Evolutionary conservation across 2,888 invertebrate species (phyloP).

Genomic region (Onchidella celtica): DNA sequence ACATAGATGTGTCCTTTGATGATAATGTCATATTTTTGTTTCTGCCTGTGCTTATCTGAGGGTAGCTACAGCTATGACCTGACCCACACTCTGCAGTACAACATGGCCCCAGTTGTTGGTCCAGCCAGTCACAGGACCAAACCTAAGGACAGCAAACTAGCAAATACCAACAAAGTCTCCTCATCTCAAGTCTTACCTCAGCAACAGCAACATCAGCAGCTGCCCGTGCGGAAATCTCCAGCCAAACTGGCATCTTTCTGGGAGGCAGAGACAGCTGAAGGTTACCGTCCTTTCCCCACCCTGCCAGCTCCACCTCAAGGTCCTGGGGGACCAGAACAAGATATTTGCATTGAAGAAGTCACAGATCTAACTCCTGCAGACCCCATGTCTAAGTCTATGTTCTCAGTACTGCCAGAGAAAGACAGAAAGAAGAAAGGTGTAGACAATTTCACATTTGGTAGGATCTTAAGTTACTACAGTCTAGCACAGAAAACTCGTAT

Average conservation of each 20-base stretch:
- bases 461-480: too few relatives aligned
- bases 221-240: background rate
- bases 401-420: too few relatives aligned
- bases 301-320: background rate
- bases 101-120: slow-evolving; percentile 84
- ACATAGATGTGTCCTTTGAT: too few relatives aligned
- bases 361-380: too few relatives aligned
- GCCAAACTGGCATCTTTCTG: slow-evolving; percentile 12
- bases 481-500: too few relatives aligned
- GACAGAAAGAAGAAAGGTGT: too few relatives aligned
- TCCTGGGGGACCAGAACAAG: background rate
- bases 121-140: background rate
- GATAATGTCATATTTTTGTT: too few relatives aligned
- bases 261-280: background rate
- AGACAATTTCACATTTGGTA: too few relatives aligned
- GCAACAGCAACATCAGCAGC: slow-evolving; percentile 8
- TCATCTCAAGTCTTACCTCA: background rate
- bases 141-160: background rate
- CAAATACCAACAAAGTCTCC: background rate
- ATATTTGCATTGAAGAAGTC: background rate
- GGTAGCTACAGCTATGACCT: slow-evolving; percentile 97
- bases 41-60: too few relatives aligned
- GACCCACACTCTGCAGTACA: slow-evolving; percentile 96
- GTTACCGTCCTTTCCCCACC: background rate
- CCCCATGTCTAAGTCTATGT: too few relatives aligned